phyloP scores from a whole-genome alignment of 1,140 invertebrate genomes.

The Probaryconus sp. region DNA sequence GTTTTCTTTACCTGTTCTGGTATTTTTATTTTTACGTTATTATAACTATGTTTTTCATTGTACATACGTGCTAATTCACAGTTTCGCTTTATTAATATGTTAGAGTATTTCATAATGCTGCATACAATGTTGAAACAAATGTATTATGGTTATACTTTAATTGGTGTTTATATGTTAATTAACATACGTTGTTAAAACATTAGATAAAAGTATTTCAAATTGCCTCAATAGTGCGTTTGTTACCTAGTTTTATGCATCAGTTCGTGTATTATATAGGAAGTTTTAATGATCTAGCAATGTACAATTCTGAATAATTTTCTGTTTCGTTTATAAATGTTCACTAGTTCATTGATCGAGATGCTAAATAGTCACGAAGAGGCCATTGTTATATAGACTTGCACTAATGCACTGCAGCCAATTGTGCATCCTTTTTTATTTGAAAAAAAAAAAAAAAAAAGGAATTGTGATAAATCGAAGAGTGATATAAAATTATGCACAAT shows the following conservation, averaged over 20 bases:
- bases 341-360: slow-evolving; percentile 28
- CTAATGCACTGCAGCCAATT: slow-evolving; percentile 52
- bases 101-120: slow-evolving; percentile 28
- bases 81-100: slow-evolving; percentile 45
- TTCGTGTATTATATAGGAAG: slow-evolving; percentile 50
- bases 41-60: slow-evolving; percentile 52
- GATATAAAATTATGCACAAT: slow-evolving; percentile 51
- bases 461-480: slow-evolving; percentile 61
- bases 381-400: slow-evolving; percentile 54
- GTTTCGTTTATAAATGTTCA: slow-evolving; percentile 15
- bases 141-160: slow-evolving; percentile 19
- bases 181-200: slow-evolving; percentile 22
- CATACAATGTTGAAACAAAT: slow-evolving; percentile 17
- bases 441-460: slow-evolving; percentile 43
- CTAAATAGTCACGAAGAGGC: slow-evolving; percentile 47
- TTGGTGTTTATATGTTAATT: slow-evolving; percentile 14
- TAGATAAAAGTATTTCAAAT: slow-evolving; percentile 11
- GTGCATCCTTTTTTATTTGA: slow-evolving; percentile 50
- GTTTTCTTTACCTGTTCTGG: slow-evolving; percentile 36
- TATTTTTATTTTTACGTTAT: slow-evolving; percentile 52
- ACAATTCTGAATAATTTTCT: slow-evolving; percentile 14
- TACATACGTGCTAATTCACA: slow-evolving; percentile 51
- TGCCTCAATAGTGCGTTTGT: slow-evolving; percentile 30
- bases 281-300: slow-evolving; percentile 42
- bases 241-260: slow-evolving; percentile 35